These are phyloP conservation scores for Cyanistes caeruleus DNA, from an alignment of 2,113 vertebrate genomes.

Conservation along the genomic window DNA sequence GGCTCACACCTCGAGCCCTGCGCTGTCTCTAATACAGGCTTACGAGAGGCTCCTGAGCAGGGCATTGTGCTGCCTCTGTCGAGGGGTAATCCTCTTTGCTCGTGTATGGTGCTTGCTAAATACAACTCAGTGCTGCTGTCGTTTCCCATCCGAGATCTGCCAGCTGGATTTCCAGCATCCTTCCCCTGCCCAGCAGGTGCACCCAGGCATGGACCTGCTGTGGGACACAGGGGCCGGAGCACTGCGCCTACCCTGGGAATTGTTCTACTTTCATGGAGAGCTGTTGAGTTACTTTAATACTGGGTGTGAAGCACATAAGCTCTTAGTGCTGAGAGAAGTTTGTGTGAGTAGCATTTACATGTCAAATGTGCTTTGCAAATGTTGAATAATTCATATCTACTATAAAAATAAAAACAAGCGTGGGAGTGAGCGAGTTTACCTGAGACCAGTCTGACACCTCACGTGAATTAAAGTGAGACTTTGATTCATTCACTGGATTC, in stretches of 20 bases:
- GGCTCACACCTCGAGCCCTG: background rate
- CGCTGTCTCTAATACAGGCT: background rate
- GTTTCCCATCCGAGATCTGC: background rate
- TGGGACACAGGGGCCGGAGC: background rate
- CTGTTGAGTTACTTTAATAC: background rate
- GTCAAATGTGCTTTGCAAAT: background rate
- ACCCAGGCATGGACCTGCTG: background rate
- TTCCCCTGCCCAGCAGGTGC: background rate
- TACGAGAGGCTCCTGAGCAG: background rate
- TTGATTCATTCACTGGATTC: conserved; percentile 42
- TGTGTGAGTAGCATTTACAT: background rate
- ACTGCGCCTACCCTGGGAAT: fast-evolving
- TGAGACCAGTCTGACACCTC: conserved; percentile 18
- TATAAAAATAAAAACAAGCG: background rate
- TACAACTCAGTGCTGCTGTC: background rate
- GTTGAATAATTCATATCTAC: conserved; percentile 26
- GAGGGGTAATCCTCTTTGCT: conserved; percentile 56
- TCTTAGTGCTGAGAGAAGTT: background rate
- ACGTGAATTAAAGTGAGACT: background rate
- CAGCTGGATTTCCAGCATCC: background rate
- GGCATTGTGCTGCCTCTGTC: background rate
- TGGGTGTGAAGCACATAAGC: background rate
- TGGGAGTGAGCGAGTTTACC: conserved; percentile 19
- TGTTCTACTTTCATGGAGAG: background rate
- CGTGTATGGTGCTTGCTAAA: background rate